Base-by-base conservation (phyloP, 2,113 vertebrate species). In the Callithrix jacchus region DNA sequence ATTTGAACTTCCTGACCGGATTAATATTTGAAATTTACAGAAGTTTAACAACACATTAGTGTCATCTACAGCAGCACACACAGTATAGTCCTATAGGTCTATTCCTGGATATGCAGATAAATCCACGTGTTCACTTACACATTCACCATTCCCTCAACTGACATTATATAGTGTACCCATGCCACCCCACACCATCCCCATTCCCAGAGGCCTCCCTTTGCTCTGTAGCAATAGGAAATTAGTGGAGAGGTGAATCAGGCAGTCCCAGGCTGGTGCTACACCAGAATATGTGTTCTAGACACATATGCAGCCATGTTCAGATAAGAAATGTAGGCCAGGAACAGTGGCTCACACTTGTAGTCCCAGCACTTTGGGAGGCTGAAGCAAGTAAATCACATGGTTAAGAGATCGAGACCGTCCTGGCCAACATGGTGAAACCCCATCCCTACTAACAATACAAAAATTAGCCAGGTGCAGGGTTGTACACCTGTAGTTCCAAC, bases 211-310 rank as follows among this genome's bases (percentile, higher is more conserved):
- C 68, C 79, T 68, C 45, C 71, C 35, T 73, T 0, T 40, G 49
- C 49, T 95, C 77, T 92, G 32, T 21, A 77, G 81, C 81, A 84
- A 71, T 58, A 94, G 83, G 61, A 97, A 95, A 97, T 79, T 40
- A 89, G 77, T 49, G 21, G 52, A 74, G 71, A 61, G 35, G 30
- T 66, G 82, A 95, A 64, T 27, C 76, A 88, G 70, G 82, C n/a
- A 6, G 68, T 95, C 82, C 61, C 5, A 13, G 68, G 74, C 92
- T 89, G 74, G 92, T 54, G 97, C 54, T 20, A 71, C 74, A 80
- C 64, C 84, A 95, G 56, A 92, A 71, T 37, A n/a, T 20, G 80
- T n/a, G 10, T 61, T 95, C 56, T 64, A 54, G 61, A 89, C 80
- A 95, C 16, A 61, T 91, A 30, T 30, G 1, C 0, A 2, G 95